Percentiles rank a stretch among this genome's conserved stretches.
Evolutionary conservation across 2,797 vertebrate genomes (phyloP).

Genomic region (Cryptoprocta ferox): DNA sequence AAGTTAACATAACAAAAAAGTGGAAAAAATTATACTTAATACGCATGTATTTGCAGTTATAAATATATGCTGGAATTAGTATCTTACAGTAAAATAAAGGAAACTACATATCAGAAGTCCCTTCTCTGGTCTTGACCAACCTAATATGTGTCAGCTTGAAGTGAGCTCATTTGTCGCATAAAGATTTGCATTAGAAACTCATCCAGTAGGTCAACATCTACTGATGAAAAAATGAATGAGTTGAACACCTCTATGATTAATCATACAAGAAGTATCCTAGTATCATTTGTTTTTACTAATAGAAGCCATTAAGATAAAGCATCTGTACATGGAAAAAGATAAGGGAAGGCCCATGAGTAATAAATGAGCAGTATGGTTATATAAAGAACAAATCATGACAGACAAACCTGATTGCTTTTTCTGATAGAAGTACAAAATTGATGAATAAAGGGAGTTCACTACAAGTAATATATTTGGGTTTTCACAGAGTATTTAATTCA

Average conservation of each 20-base stretch:
- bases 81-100: neutral
- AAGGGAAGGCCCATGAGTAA: neutral
- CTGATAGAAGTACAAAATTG: slow-evolving; percentile 51
- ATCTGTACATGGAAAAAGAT: neutral
- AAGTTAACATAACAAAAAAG: neutral
- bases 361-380: neutral
- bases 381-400: slow-evolving; percentile 44
- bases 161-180: neutral
- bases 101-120: neutral
- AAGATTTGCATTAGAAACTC: neutral
- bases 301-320: slow-evolving; percentile 27
- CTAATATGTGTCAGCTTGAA: neutral
- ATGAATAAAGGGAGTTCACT: slow-evolving; percentile 2
- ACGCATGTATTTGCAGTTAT: neutral
- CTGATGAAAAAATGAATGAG: neutral
- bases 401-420: slow-evolving; percentile 38
- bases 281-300: slow-evolving; percentile 30
- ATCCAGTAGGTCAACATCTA: neutral
- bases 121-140: neutral
- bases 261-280: neutral
- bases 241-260: neutral
- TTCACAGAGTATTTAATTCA: slow-evolving; percentile 63
- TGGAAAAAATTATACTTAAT: neutral
- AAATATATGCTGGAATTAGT: neutral
- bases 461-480: slow-evolving; percentile 31